Evolutionary conservation across 2,113 vertebrate genomes (phyloP), one percentile per base, ranked within the genome.

Genomic region (Eubucco bourcierii): DNA sequence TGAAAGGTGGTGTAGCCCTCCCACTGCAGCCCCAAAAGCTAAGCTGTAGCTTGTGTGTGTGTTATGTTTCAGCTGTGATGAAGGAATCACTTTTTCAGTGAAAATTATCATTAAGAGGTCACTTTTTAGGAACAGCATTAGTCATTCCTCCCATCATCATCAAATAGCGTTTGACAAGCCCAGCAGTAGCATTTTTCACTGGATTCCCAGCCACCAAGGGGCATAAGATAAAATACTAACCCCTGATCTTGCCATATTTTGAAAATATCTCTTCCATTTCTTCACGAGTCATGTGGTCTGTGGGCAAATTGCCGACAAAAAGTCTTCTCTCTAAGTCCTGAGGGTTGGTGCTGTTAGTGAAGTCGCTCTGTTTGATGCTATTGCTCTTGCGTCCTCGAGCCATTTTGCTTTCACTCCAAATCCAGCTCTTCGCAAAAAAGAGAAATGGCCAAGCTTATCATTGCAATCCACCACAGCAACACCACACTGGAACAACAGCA

Each of bases 291-390:
- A 98, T 98, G 96, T 98, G 96, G 50, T 98, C 98, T 76, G 98
- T 98, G 50, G 98, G 98, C 97, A 99, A 98, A 98, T 98, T 98
- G 95, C 98, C 98, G 91, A 99, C 97, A 98, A 98, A 99, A 98
- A 99, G 98, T 96, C 98, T 97, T 97, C 98, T 98, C 94, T 98
- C 98, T 98, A 98, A 98, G 97, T 98, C 98, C 85, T 97, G 96
- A 16, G 98, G 98, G 82, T 98, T 97, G 95, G 96, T 98, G 96
- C 97, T 98, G 98, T 98, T 98, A 94, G 96, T 97, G 97, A 92
- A 97, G 88, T 96, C 96, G 91, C 90, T 97, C 91, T 95, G 92
- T 93, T 92, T 92, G 89, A 97, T 98, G 64, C 97, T 98, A 88
- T 95, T 67, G 94, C 97, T 98, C 97, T 97, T 99, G 97, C 98